phyloP scores from a whole-genome alignment of 2,888 invertebrate genomes.

The Idaea straminata region DNA sequence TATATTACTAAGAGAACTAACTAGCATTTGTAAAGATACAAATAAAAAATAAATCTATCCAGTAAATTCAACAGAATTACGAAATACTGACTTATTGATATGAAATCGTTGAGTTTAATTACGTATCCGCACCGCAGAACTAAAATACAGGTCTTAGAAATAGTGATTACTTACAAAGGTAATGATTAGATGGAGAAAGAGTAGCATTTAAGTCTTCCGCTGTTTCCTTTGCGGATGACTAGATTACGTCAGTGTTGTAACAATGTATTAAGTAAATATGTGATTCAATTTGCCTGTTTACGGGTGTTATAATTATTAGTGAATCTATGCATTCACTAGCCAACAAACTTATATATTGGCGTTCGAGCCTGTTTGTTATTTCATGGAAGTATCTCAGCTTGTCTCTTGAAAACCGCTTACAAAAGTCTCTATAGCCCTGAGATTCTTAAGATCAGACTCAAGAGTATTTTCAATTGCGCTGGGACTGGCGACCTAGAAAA shows the following conservation, averaged over 20 bases:
- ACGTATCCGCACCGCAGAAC: background rate
- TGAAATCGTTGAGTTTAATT: background rate
- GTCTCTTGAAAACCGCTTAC: background rate
- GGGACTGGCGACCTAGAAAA: background rate
- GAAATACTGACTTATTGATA: background rate
- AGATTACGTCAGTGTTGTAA: slow-evolving; percentile 35
- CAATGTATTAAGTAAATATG: slow-evolving; percentile 43
- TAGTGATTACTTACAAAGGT: slow-evolving; percentile 19
- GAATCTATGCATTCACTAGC: background rate
- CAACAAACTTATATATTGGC: background rate
- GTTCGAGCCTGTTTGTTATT: background rate
- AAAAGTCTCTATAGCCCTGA: background rate
- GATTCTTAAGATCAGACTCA: background rate
- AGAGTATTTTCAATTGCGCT: background rate
- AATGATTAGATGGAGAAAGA: slow-evolving; percentile 44
- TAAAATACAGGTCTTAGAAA: slow-evolving; percentile 8
- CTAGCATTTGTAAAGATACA: too few relatives aligned
- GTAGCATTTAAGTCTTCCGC: slow-evolving; percentile 36
- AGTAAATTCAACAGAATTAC: background rate
- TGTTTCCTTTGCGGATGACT: slow-evolving; percentile 52
- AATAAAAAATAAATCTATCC: background rate
- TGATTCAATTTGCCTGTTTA: slow-evolving; percentile 23
- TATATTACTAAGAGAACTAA: too few relatives aligned
- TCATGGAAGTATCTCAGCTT: background rate
- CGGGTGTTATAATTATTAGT: background rate